phyloP scores from a whole-genome alignment of 2,797 vertebrate genomes.

The Lagodon rhomboides region DNA sequence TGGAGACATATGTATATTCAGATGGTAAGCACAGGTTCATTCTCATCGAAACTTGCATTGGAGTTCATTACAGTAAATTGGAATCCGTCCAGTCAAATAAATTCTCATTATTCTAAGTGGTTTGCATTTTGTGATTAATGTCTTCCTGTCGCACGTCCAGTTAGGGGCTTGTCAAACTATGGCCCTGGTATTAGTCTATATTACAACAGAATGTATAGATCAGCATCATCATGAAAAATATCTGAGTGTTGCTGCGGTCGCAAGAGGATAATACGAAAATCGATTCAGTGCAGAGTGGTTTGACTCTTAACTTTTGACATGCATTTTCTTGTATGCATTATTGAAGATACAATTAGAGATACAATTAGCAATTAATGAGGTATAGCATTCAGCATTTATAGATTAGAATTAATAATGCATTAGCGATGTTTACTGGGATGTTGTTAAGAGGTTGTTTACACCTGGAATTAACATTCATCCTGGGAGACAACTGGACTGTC shows the following conservation, averaged over 20 bases:
- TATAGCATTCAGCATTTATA: neutral
- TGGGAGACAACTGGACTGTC: too few species aligned
- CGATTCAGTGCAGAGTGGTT: neutral
- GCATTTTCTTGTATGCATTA: neutral
- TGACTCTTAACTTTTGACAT: neutral
- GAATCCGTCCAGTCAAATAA: slow-evolving; percentile 4
- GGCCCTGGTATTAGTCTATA: neutral
- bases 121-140: slow-evolving; percentile 18
- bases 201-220: neutral
- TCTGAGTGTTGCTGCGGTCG: neutral
- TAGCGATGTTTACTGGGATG: neutral
- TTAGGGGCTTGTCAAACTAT: neutral
- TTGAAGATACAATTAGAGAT: neutral
- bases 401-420: neutral
- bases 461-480: too few species aligned
- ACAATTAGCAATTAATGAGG: neutral
- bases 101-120: neutral
- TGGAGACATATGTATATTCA: neutral
- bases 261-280: neutral
- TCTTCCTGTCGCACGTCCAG: neutral
- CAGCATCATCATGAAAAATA: neutral
- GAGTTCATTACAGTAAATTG: neutral
- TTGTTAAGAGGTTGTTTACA: too few species aligned
- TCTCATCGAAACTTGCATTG: slow-evolving; percentile 29
- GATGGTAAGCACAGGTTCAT: neutral